A percentile compares a stretch with the other conserved stretches of the same genome.
Conservation (phyloP, 2,888 invertebrate genomes). For the Lithophane semibrunnea region DNA sequence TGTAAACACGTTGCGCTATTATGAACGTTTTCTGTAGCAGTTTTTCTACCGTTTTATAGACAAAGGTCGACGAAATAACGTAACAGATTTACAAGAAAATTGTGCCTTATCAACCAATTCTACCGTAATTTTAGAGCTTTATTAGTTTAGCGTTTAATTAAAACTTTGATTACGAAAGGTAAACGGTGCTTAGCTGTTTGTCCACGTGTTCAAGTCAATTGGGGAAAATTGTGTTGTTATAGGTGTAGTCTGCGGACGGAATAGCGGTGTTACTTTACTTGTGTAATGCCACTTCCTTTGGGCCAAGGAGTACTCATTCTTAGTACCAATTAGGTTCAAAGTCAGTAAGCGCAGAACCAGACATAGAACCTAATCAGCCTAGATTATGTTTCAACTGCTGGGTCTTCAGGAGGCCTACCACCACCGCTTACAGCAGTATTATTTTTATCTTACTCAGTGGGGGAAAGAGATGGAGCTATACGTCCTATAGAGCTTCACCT, state of each 20-base stretch:
- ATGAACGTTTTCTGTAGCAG: conserved; percentile 5
- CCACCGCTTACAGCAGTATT: too few species aligned
- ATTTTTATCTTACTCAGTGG: too few species aligned
- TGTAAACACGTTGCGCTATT: conserved; percentile 40
- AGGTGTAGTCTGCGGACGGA: conserved; percentile 11
- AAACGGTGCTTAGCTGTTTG: conserved; percentile 10
- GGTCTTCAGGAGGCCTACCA: not conserved
- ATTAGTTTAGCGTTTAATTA: conserved; percentile 33
- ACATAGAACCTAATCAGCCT: not conserved
- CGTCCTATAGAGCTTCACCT: too few species aligned
- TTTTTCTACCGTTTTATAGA: conserved; percentile 2
- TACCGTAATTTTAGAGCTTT: conserved; percentile 3
- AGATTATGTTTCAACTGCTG: not conserved
- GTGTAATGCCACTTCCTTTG: conserved; percentile 42
- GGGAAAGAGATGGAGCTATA: too few species aligned
- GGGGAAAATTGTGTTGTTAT: conserved; percentile 32
- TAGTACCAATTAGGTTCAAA: conserved; percentile 1
- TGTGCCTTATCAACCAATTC: conserved; percentile 6
- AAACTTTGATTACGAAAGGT: conserved; percentile 36
- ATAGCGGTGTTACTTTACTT: conserved; percentile 30
- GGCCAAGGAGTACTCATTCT: conserved; percentile 21
- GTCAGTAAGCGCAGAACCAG: not conserved
- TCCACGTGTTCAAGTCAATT: conserved; percentile 40
- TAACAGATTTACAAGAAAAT: conserved; percentile 15
- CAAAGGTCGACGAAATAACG: conserved; percentile 5